Conservation (phyloP, 1,140 invertebrate species). For the Octopus bimaculoides region DNA sequence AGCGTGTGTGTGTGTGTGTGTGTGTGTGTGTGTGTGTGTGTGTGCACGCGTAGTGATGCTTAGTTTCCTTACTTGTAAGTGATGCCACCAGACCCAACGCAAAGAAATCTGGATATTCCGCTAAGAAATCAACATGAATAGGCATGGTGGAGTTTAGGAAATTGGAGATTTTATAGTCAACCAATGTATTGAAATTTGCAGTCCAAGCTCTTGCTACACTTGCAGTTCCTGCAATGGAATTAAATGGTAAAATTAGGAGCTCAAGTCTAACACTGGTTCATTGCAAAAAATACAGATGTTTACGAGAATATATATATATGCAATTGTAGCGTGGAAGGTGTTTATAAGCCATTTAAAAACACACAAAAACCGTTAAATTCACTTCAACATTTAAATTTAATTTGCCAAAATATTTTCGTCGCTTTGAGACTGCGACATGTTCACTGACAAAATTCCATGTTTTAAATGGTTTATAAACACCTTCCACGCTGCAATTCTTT, state of each 20-base stretch:
- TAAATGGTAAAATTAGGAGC: conserved; percentile 11
- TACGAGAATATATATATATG: too few relatives aligned
- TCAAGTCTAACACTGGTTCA: neutral
- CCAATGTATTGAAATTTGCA: conserved; percentile 54
- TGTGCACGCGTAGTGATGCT: neutral
- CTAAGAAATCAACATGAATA: conserved; percentile 58
- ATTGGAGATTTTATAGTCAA: conserved; percentile 46
- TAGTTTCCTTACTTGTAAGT: conserved; percentile 48
- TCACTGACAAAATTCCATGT: too few relatives aligned
- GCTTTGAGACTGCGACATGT: too few relatives aligned
- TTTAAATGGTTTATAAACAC: too few relatives aligned
- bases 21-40: conserved; percentile 17
- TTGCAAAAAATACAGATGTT: too few relatives aligned
- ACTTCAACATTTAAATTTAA: too few relatives aligned
- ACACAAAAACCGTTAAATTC: too few relatives aligned
- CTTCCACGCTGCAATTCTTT: too few relatives aligned
- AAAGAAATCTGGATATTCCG: conserved; percentile 56
- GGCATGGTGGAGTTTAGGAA: conserved; percentile 53
- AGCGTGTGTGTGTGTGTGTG: conserved; percentile 7
- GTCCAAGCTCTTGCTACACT: conserved; percentile 56
- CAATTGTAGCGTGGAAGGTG: too few relatives aligned
- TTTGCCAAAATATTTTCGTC: too few relatives aligned
- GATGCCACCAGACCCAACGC: conserved; percentile 51
- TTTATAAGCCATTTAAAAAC: too few relatives aligned
- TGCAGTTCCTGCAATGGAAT: conserved; percentile 45